phyloP scores from a whole-genome alignment of 2,113 vertebrate genomes.

The Labeo rohita region DNA sequence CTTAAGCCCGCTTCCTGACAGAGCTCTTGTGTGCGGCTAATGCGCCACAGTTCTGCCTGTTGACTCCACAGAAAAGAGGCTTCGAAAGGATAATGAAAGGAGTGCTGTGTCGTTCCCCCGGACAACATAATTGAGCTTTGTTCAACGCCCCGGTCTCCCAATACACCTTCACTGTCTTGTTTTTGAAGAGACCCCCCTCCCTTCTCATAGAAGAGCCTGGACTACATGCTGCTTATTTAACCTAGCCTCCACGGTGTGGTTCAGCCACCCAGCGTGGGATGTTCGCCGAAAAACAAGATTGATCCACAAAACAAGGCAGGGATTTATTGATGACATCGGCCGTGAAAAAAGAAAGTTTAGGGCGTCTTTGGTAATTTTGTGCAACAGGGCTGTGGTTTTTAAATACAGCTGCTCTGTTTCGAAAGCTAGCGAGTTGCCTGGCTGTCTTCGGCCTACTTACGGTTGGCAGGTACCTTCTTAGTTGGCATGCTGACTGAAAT shows the following conservation, averaged over 20 bases:
- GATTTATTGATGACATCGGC: constrained; percentile 51
- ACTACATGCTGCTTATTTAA: constrained; percentile 44
- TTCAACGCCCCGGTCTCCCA: constrained; percentile 47
- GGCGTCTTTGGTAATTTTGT: constrained; percentile 28
- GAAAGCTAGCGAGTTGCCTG: not conserved
- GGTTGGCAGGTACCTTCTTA: not conserved
- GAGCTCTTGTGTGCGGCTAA: constrained; percentile 50
- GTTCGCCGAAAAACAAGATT: constrained; percentile 27
- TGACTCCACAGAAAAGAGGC: constrained; percentile 52
- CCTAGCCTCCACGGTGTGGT: constrained; percentile 36
- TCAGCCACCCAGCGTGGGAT: constrained; percentile 21
- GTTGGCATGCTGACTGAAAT: not conserved
- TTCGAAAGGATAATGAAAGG: constrained; percentile 50
- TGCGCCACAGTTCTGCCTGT: constrained; percentile 51
- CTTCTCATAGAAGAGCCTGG: constrained; percentile 32
- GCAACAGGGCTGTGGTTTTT: constrained; percentile 11
- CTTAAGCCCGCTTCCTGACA: constrained; percentile 56
- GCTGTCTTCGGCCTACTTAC: not conserved
- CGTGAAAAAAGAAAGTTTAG: constrained; percentile 31
- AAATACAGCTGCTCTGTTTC: not conserved
- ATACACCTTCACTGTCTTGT: constrained; percentile 54
- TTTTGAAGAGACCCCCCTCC: constrained; percentile 40
- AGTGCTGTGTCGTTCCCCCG: constrained; percentile 50
- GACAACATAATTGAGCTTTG: constrained; percentile 60
- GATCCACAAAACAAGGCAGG: constrained; percentile 48